Conservation (phyloP, 2,113 vertebrate species). For the Cisticola juncidis region DNA sequence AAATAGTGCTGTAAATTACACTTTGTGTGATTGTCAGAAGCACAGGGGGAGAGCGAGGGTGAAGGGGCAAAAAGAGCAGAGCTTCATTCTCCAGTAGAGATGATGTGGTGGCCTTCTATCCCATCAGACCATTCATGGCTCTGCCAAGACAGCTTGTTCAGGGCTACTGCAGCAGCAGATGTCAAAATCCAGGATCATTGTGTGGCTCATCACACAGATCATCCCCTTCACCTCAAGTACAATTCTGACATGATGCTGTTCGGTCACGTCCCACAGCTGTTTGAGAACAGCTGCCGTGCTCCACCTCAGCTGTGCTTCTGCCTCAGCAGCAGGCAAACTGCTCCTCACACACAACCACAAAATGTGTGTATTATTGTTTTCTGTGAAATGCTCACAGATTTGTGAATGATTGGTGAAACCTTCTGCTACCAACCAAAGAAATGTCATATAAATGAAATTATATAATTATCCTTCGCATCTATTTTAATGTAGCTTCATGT, state of each 20-base stretch:
- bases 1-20: conserved; percentile 58
- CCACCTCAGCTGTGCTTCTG: conserved; percentile 27
- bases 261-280: neutral
- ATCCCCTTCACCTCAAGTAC: neutral
- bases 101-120: neutral
- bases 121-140: accelerated
- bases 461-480: conserved; percentile 24
- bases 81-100: neutral
- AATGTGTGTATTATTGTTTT: neutral
- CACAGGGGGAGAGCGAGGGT: neutral
- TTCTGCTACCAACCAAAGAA: conserved; percentile 10
- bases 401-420: conserved; percentile 19
- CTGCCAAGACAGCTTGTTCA: accelerated
- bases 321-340: neutral
- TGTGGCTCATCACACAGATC: neutral
- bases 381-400: neutral
- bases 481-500: conserved; percentile 1
- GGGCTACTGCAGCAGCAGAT: neutral
- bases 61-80: neutral
- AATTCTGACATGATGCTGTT: neutral
- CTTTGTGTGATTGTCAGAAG: neutral
- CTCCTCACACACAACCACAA: neutral
- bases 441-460: conserved; percentile 13
- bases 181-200: neutral
- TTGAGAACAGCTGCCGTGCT: neutral